phyloP scores from a whole-genome alignment of 2,797 vertebrate genomes.

The Tamandua tetradactyla region DNA sequence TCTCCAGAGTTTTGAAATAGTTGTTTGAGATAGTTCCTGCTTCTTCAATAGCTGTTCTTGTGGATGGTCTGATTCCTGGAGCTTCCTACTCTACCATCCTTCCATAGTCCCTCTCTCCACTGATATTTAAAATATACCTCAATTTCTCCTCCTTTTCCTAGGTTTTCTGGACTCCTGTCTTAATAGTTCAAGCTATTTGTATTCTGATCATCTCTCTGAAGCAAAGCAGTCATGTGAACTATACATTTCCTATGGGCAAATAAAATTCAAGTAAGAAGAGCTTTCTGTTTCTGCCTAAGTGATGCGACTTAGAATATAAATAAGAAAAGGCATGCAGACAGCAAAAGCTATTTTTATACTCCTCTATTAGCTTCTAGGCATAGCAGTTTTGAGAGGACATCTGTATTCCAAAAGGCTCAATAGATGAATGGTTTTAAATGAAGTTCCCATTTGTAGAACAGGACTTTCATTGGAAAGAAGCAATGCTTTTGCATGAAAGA shows the following conservation, averaged over 20 bases:
- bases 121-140: conserved; percentile 42
- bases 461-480: conserved; percentile 70
- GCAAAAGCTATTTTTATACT: conserved; percentile 89
- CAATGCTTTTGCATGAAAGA: conserved; percentile 63
- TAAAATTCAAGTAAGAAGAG: conserved; percentile 85
- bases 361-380: conserved; percentile 80
- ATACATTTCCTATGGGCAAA: conserved; percentile 87
- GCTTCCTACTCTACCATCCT: too few relatives aligned
- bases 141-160: conserved; percentile 74
- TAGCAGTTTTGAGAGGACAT: conserved; percentile 79
- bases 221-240: conserved; percentile 86
- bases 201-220: conserved; percentile 87
- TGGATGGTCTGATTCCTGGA: too few relatives aligned
- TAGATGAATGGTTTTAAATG: conserved; percentile 78
- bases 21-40: too few relatives aligned
- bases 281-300: conserved; percentile 87
- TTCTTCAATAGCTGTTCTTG: too few relatives aligned
- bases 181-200: conserved; percentile 86
- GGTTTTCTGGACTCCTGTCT: conserved; percentile 82
- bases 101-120: too few relatives aligned
- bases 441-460: conserved; percentile 77
- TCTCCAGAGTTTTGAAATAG: too few relatives aligned
- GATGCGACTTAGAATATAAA: conserved; percentile 89
- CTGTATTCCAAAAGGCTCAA: conserved; percentile 79
- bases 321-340: conserved; percentile 89